Conservation (phyloP, 1,140 invertebrate species). For the Ruditapes philippinarum region DNA sequence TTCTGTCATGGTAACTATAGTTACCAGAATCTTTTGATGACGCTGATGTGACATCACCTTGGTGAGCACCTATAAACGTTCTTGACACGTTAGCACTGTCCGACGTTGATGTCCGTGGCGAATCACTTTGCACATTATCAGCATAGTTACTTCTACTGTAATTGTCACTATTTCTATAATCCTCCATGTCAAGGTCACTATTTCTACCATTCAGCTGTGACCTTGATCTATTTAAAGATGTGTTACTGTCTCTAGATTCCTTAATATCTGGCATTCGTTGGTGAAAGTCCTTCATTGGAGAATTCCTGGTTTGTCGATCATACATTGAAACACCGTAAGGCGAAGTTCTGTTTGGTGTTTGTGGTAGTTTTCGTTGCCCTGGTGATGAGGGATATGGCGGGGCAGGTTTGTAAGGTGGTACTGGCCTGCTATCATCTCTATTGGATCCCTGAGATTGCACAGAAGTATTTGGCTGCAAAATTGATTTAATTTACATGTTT, state of each 20-base stretch:
- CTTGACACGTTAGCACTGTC: conserved; percentile 62
- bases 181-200: conserved; percentile 43
- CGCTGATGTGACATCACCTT: conserved; percentile 55
- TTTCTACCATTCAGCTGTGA: conserved; percentile 35
- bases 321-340: conserved; percentile 72
- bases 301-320: conserved; percentile 66
- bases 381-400: conserved; percentile 55
- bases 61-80: conserved; percentile 50
- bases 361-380: conserved; percentile 69
- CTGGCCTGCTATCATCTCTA: conserved; percentile 49
- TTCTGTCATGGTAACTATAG: conserved; percentile 63
- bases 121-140: conserved; percentile 50
- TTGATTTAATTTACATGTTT: too few relatives aligned
- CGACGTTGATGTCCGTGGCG: conserved; percentile 45
- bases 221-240: conserved; percentile 34
- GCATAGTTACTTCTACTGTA: conserved; percentile 17
- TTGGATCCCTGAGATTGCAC: background rate
- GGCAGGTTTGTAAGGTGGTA: conserved; percentile 78
- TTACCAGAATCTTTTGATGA: conserved; percentile 67
- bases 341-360: conserved; percentile 71
- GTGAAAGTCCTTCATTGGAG: conserved; percentile 63
- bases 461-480: conserved; percentile 66
- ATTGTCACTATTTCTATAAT: conserved; percentile 43
- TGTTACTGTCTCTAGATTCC: conserved; percentile 60
- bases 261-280: conserved; percentile 65